Evolutionary conservation across 2,113 vertebrate species (phyloP).

Genomic region (Stercorarius parasiticus): DNA sequence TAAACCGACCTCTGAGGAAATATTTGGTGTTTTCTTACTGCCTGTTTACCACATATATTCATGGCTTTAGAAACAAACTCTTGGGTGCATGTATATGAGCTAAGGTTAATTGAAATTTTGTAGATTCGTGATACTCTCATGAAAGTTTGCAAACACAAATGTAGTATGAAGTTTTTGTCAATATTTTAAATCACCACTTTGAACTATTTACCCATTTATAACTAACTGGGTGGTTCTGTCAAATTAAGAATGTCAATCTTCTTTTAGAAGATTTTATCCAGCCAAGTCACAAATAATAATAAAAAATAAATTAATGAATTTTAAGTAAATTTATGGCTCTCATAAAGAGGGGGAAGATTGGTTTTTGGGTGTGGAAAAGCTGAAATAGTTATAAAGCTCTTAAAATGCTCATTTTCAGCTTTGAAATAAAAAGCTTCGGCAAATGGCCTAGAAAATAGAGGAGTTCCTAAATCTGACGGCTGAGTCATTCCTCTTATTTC

Average conservation of each 20-base stretch:
- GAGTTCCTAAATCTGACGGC: background rate
- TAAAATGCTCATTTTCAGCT: background rate
- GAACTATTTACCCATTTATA: background rate
- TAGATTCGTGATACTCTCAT: background rate
- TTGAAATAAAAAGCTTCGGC: background rate
- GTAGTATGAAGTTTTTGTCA: background rate
- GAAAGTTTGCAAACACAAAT: background rate
- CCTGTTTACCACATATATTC: background rate
- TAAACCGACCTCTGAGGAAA: background rate
- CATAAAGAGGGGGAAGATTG: background rate
- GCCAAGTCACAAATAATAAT: background rate
- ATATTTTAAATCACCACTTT: background rate
- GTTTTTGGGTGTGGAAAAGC: background rate
- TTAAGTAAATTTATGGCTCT: background rate
- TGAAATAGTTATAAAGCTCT: background rate
- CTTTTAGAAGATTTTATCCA: background rate
- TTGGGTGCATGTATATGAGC: background rate
- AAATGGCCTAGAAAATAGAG: background rate
- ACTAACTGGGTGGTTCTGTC: background rate
- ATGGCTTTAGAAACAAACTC: background rate
- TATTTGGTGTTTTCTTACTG: background rate
- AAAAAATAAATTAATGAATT: background rate
- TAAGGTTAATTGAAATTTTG: background rate
- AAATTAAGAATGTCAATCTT: background rate
- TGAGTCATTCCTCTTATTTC: conserved; percentile 5